These are phyloP conservation scores for Tuta absoluta DNA, from an alignment of 2,888 invertebrate genomes.

Conservation along the genomic window DNA sequence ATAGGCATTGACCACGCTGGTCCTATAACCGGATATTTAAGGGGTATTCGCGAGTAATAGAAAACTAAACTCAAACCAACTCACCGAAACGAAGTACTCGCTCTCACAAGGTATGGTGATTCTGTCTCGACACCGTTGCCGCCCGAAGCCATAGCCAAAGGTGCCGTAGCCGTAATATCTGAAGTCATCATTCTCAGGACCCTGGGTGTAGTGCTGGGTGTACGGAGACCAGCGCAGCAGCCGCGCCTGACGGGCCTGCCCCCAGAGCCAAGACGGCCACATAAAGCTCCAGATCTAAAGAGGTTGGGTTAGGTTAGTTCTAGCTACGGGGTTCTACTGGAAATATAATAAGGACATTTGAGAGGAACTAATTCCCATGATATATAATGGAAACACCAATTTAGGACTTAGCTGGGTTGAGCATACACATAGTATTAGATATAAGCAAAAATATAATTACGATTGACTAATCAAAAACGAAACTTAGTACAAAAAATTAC, in stretches of 20 bases:
- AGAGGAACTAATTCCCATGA: neutral
- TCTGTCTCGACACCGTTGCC: slow-evolving; percentile 84
- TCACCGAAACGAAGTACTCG: slow-evolving; percentile 89
- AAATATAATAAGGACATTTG: neutral
- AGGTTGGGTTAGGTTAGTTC: slow-evolving; percentile 50
- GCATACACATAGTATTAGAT: too few species aligned
- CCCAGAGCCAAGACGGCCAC: slow-evolving; percentile 71
- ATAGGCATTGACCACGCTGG: too few species aligned
- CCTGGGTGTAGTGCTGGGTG: slow-evolving; percentile 58
- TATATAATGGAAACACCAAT: neutral
- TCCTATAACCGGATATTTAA: too few species aligned
- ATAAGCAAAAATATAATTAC: too few species aligned
- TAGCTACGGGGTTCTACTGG: slow-evolving; percentile 54
- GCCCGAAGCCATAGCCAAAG: slow-evolving; percentile 59
- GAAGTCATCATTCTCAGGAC: slow-evolving; percentile 46
- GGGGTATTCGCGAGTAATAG: neutral
- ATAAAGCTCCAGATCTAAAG: slow-evolving; percentile 74
- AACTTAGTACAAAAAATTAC: too few species aligned
- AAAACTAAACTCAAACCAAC: slow-evolving; percentile 36
- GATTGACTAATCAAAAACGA: too few species aligned
- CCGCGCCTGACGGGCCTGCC: slow-evolving; percentile 45
- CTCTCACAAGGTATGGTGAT: slow-evolving; percentile 91
- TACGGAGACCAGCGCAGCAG: slow-evolving; percentile 69
- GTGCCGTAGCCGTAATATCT: slow-evolving; percentile 69
- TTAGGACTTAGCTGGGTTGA: neutral